Evolutionary conservation across 2,113 vertebrate species (phyloP).

Genomic region (Camelus bactrianus): DNA sequence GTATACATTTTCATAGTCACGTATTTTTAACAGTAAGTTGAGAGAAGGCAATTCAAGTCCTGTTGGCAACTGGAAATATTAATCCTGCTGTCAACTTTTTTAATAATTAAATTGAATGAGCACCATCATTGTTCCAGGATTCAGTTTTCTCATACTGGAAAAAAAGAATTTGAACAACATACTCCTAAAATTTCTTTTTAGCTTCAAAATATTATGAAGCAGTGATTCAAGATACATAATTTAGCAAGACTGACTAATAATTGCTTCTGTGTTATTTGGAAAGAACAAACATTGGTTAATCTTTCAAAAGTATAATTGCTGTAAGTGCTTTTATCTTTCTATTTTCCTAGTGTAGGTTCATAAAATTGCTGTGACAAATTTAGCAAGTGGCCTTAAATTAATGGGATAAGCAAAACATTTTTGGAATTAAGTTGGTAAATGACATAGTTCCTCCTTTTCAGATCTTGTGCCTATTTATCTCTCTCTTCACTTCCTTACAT

Average conservation of each 20-base stretch:
- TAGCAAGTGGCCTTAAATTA: conserved; percentile 33
- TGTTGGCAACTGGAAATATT: conserved; percentile 1
- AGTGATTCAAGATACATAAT: conserved; percentile 34
- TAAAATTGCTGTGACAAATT: conserved; percentile 13
- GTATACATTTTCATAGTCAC: neutral
- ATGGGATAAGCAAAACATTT: neutral
- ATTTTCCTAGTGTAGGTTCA: conserved; percentile 4
- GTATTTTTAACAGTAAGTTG: conserved; percentile 7
- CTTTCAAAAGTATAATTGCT: conserved; percentile 5
- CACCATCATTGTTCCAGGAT: neutral
- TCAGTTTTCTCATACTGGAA: neutral
- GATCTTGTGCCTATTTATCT: neutral
- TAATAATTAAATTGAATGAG: neutral
- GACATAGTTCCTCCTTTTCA: neutral
- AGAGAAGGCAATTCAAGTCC: neutral
- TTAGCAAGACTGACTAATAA: conserved; percentile 23
- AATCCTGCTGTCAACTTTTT: neutral
- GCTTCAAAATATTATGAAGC: conserved; percentile 62
- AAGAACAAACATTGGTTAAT: conserved; percentile 47
- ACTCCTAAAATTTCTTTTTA: conserved; percentile 17
- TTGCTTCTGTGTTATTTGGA: conserved; percentile 26
- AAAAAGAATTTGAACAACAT: neutral
- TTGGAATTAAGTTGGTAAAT: neutral
- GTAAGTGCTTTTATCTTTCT: neutral
- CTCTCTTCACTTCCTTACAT: neutral